Evolutionary conservation across 1,140 invertebrate species (phyloP), one percentile per base, ranked within the genome.

Genomic region (Pentalonia nigronervosa): DNA sequence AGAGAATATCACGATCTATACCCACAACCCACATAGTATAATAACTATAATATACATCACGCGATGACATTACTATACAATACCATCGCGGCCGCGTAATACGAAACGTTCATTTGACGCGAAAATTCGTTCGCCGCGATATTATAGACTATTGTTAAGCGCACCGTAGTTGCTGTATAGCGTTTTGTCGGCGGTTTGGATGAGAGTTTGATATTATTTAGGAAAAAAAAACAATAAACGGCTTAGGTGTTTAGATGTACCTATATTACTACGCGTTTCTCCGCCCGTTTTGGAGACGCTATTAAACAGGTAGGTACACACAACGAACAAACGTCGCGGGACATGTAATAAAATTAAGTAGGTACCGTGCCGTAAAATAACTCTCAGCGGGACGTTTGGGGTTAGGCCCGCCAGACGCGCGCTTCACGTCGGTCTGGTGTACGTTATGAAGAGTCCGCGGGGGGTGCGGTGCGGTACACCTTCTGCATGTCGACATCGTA

Each of bases 271-370:
- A 25, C 36, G 36, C 36, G 41, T 84, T 4, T 41, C n/a, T 56
- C n/a, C 50, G 50, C 25, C 47, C 17, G 48, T 53, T 53, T 25
- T 9, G 36, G 90, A 91, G 50, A 91, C 90, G 90, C 90, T 60
- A 53, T 9, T 90, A 56, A 90, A 76, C 90, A 34, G 90, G 53
- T 30, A 91, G 34, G 0, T 36, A 84, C 30, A 84, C 36, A 14
- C 45, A 48, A n/a, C 60, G 60, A 2, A 91, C 21, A 91, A 91
- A 81, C 67, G 90, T 91, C 67, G 45, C 41, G 60, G 90, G 67
- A 76, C 41, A 48, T 91, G 76, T 91, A 92, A 92, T 92, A 92
- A 91, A 91, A 91, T 81, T 83, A 81, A 91, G 41, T 67, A 90
- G 56, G 25, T 89, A 88, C 41, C 45, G 25, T 88, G 34, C 76